A percentile compares a stretch with the other conserved stretches of the same genome.
Evolutionary conservation across 2,113 vertebrate genomes (phyloP).

Genomic region (Nesoenas mayeri): DNA sequence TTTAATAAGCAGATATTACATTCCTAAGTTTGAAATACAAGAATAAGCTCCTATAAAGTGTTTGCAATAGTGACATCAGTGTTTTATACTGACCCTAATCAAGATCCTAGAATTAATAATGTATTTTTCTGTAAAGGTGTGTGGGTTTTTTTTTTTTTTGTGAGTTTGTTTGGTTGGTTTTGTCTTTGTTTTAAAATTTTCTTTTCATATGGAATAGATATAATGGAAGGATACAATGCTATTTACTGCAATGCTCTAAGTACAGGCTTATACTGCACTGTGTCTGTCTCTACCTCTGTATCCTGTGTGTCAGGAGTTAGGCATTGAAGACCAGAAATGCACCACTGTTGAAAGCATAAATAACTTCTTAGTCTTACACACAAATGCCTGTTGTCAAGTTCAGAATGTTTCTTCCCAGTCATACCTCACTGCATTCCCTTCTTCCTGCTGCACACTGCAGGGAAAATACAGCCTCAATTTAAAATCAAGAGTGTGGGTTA

Average conservation of each 20-base stretch:
- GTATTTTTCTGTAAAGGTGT: neutral
- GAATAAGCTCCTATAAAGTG: neutral
- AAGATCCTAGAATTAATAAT: neutral
- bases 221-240: neutral
- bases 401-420: neutral
- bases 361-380: neutral
- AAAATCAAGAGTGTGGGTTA: neutral
- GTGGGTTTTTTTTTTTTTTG: neutral
- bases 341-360: neutral
- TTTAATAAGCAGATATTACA: neutral
- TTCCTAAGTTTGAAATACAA: neutral
- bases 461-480: neutral
- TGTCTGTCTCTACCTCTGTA: neutral
- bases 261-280: neutral
- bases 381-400: neutral
- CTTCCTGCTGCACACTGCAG: neutral
- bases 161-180: too few relatives aligned
- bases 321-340: accelerated
- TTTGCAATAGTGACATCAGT: neutral
- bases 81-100: neutral
- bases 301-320: neutral
- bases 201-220: neutral
- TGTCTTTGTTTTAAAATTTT: too few relatives aligned
- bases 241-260: neutral
- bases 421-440: neutral